Evolutionary conservation across 2,797 vertebrate species (phyloP), one percentile per base, ranked within the genome.

Genomic region (Denticeps clupeoides): DNA sequence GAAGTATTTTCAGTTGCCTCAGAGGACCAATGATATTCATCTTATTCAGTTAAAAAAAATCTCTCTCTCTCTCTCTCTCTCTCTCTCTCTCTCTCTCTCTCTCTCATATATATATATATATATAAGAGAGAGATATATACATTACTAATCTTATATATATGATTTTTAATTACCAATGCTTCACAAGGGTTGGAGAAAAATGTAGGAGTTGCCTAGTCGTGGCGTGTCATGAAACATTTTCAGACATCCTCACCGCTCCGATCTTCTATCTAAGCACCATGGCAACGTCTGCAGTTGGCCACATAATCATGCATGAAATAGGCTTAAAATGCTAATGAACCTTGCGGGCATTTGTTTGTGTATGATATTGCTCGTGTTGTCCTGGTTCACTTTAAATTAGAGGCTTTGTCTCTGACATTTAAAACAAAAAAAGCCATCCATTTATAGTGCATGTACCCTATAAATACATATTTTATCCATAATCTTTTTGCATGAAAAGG

Each of bases 241-340:
- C 18, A 21, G 35, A 38, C 16, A 11, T 21, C n/a, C n/a, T n/a
- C n/a, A n/a, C n/a, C n/a, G n/a, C n/a, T n/a, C n/a, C n/a, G 35
- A 38, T 38, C 18, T 19, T 18, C 18, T 38, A 38, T 21, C 35
- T 38, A 4, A 10, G 16, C 13, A 19, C 35, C 35, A 38, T 38
- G 35, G 35, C 35, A 38, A 38, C 35, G 9, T 38, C 16, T 38
- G 18, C 16, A 38, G 35, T 21, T 9, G 16, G 35, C 21, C 18
- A 38, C 10, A 38, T 38, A 21, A 38, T 38, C 35, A 38, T 38
- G 35, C 35, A 38, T 38, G 35, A 38, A 38, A 38, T 21, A 38
- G 35, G 35, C 35, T 38, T 38, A 21, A 10, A 9, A 38, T 38
- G 18, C 35, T 38, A 38, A 38, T 38, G 35, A 10, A 38, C 38